Evolutionary conservation across 2,113 vertebrate species (phyloP).

Genomic region (Pteronura brasiliensis): DNA sequence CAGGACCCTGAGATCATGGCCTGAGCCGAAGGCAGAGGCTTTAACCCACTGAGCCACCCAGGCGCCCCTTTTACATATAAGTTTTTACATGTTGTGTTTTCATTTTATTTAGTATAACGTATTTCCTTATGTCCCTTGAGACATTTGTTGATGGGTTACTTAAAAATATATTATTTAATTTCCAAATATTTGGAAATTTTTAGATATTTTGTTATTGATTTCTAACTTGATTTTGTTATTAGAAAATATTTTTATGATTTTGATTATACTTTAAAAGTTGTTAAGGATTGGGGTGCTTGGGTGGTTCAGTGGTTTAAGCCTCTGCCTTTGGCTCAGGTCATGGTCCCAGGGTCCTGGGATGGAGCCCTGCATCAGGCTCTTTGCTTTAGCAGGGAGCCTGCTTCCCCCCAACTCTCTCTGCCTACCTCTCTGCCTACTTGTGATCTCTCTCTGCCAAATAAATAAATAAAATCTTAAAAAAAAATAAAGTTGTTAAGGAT

Average conservation of each 20-base stretch:
- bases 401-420: too few species aligned
- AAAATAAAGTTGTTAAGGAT: background rate
- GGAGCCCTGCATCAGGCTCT: too few species aligned
- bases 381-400: too few species aligned
- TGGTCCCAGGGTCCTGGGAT: too few species aligned
- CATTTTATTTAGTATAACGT: background rate
- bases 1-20: too few species aligned
- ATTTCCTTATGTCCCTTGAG: background rate
- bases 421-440: too few species aligned
- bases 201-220: background rate
- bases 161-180: background rate
- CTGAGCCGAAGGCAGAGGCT: too few species aligned
- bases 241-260: background rate
- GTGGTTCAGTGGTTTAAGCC: too few species aligned
- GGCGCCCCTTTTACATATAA: background rate
- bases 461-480: too few species aligned
- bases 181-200: background rate
- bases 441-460: too few species aligned
- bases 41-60: too few species aligned
- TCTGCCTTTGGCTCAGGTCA: too few species aligned
- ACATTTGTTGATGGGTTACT: background rate
- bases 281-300: background rate
- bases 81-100: background rate
- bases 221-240: background rate
- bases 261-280: background rate